phyloP scores from a whole-genome alignment of 2,113 vertebrate genomes.

The Accipiter cooperii region DNA sequence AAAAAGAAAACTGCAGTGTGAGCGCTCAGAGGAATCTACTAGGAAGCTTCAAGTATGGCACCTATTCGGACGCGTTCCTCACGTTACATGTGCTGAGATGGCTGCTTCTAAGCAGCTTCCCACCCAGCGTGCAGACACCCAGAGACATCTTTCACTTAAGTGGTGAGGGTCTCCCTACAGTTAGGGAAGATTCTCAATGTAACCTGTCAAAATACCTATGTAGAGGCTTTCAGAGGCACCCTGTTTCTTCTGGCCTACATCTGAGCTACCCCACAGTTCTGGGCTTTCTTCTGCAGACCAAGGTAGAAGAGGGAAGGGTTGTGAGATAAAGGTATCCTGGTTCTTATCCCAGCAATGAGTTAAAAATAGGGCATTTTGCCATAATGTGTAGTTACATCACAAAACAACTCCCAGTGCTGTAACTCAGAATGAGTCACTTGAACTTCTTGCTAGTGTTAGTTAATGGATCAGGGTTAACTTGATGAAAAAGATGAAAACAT shows the following conservation, averaged over 20 bases:
- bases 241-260: background rate
- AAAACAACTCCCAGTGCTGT: background rate
- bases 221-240: background rate
- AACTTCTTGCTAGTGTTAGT: background rate
- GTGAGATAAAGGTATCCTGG: background rate
- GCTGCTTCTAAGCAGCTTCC: background rate
- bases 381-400: background rate
- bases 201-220: background rate
- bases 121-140: background rate
- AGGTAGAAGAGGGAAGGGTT: background rate
- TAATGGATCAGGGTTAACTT: background rate
- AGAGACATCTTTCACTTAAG: background rate
- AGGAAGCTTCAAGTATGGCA: background rate
- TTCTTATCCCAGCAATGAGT: background rate
- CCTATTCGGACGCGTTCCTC: background rate
- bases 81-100: rapidly evolving
- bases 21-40: background rate
- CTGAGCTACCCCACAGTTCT: background rate
- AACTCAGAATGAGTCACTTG: background rate
- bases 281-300: background rate
- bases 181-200: background rate
- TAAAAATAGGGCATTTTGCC: background rate
- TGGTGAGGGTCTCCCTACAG: background rate
- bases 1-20: background rate
- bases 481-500: background rate